A percentile compares a stretch with the other conserved stretches of the same genome.
These are phyloP conservation scores for Grapholita molesta DNA, from an alignment of 1,140 invertebrate species.

Conservation along the genomic window DNA sequence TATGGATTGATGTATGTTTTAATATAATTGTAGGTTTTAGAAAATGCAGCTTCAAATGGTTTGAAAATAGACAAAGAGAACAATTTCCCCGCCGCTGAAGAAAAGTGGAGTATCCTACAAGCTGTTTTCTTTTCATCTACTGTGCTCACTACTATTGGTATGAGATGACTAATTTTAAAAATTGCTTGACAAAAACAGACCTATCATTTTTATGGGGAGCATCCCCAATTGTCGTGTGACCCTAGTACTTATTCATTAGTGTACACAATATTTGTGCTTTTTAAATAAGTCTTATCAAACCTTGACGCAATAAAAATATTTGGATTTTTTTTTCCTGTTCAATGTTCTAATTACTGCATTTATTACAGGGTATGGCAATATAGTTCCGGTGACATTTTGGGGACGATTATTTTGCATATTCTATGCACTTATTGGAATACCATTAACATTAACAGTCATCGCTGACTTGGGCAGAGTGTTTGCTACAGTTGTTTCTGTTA, in stretches of 20 bases:
- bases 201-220: no score
- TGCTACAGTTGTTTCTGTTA: constrained; percentile 87
- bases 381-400: constrained; percentile 91
- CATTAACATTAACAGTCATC: constrained; percentile 94
- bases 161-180: no score
- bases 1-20: background rate
- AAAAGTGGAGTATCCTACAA: constrained; percentile 88
- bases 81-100: constrained; percentile 78
- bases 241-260: no score
- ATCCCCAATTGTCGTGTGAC: no score
- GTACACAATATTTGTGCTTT: no score
- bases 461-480: constrained; percentile 94
- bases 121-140: constrained; percentile 92
- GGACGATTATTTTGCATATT: constrained; percentile 94
- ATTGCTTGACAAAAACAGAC: no score
- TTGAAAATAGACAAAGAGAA: constrained; percentile 78
- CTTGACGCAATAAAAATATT: no score
- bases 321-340: constrained; percentile 13
- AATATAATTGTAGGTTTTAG: constrained; percentile 71
- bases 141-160: constrained; percentile 90
- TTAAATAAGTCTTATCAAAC: no score
- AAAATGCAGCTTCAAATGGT: constrained; percentile 82
- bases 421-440: constrained; percentile 96
- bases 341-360: constrained; percentile 22
- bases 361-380: constrained; percentile 94